A percentile compares a stretch with the other conserved stretches of the same genome.
These are phyloP conservation scores for Porites australiensis DNA, from an alignment of 64 coral and sea anemone genomes.

Conservation along the genomic window DNA sequence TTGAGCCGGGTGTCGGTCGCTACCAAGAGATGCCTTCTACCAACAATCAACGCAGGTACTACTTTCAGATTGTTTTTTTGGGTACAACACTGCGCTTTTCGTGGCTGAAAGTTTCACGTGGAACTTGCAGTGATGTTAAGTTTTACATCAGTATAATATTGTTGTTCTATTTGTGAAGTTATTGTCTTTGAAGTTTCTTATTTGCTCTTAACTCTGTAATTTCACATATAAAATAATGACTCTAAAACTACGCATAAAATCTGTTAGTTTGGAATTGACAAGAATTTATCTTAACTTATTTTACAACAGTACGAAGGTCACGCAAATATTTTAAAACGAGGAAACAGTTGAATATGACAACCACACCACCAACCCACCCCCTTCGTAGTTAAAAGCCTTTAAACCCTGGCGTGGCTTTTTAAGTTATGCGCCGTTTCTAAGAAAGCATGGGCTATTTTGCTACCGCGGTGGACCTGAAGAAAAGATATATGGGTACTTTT, in stretches of 20 bases:
- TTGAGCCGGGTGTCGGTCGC: constrained; percentile 33
- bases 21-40: constrained; percentile 37
- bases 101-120: not conserved
- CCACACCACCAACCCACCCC: constrained; percentile 28
- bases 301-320: constrained; percentile 27
- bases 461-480: too few species aligned
- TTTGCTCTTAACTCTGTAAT: not conserved
- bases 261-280: not conserved
- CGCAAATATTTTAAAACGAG: not conserved
- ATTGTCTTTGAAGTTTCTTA: not conserved
- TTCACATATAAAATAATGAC: not conserved
- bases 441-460: too few species aligned
- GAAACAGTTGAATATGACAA: not conserved
- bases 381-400: not conserved
- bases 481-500: too few species aligned
- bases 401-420: not conserved
- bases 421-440: too few species aligned
- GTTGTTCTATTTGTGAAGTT: not conserved
- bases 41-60: constrained; percentile 55
- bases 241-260: not conserved
- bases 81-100: not conserved
- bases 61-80: not conserved
- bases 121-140: not conserved
- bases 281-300: not conserved
- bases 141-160: not conserved